Base-by-base conservation (phyloP, 2,888 invertebrate genomes). In the Ptychoptera albimana region DNA sequence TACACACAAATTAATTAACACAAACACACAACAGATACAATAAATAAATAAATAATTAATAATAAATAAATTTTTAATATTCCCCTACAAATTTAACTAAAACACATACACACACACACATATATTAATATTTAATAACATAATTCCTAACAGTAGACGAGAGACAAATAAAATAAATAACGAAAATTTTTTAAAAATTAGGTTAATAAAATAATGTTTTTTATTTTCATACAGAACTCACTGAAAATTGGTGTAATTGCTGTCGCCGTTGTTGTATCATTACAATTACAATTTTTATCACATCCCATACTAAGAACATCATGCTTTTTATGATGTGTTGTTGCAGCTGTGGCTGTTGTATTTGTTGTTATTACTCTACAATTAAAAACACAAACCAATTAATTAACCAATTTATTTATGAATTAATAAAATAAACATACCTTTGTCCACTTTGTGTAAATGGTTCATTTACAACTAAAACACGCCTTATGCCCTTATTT, bases 241-340 rank as follows among this genome's bases (percentile, higher is more conserved):
- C 42, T 42, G 23, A 42, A 42, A 35, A 42, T 42, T n/a, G 42
- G 42, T 42, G 42, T 42, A 16, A 42, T 42, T 13, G 42, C 42
- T 35, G 42, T 42, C 7, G 23, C 23, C 12, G 42, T 42, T 42
- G 42, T 42, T 23, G 34, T 42, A 8, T 42, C 42, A 42, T 42
- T 42, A 14, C 42, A 61, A 60, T 66, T 62, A 65, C 65, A 66
- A 56, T 65, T 65, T 57, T 65, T 66, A 58, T 65, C 65, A 53
- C 62, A 63, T 57, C 62, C 62, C 52, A 64, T 59, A 56, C 64
- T 65, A 50, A 65, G 57, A 50, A 65, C 63, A 54, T 64, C 64
- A 49, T 65, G 64, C 52, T 65, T 63, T 50, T 64, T 64, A 55
- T 64, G 63, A 48, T 59, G 23, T 34, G 39, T 58, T 48, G 61